Percentiles rank a stretch among this genome's conserved stretches.
Evolutionary conservation across 2,888 invertebrate species (phyloP).

Genomic region (Drosophila mulleri): DNA sequence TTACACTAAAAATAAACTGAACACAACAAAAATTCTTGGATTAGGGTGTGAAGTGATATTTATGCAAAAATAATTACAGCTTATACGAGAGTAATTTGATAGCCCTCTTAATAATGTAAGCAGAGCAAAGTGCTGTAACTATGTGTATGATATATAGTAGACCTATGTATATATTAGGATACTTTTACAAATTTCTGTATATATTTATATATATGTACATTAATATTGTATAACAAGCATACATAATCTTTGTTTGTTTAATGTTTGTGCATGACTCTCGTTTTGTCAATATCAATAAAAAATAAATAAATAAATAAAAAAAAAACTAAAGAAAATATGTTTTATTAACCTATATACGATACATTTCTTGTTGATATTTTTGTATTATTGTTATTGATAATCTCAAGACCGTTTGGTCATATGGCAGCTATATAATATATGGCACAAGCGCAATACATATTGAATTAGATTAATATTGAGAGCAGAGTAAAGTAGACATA

Average conservation of each 20-base stretch:
- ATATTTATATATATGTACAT: background rate
- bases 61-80: background rate
- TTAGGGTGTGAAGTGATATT: background rate
- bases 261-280: too few relatives aligned
- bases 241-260: too few relatives aligned
- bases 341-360: background rate
- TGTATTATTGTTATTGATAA: background rate
- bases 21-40: background rate
- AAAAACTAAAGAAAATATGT: background rate
- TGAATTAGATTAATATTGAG: background rate
- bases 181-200: background rate
- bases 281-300: background rate
- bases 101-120: too few relatives aligned
- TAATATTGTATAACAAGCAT: too few relatives aligned
- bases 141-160: background rate
- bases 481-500: background rate
- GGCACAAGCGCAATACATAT: background rate
- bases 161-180: background rate
- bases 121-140: background rate
- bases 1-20: constrained; percentile 2
- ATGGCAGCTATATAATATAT: too few relatives aligned
- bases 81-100: background rate
- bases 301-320: background rate
- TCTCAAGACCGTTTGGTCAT: background rate
- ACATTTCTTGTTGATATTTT: background rate